These are phyloP conservation scores for Seriola dumerili DNA, from an alignment of 2,113 vertebrate genomes.

Conservation along the genomic window DNA sequence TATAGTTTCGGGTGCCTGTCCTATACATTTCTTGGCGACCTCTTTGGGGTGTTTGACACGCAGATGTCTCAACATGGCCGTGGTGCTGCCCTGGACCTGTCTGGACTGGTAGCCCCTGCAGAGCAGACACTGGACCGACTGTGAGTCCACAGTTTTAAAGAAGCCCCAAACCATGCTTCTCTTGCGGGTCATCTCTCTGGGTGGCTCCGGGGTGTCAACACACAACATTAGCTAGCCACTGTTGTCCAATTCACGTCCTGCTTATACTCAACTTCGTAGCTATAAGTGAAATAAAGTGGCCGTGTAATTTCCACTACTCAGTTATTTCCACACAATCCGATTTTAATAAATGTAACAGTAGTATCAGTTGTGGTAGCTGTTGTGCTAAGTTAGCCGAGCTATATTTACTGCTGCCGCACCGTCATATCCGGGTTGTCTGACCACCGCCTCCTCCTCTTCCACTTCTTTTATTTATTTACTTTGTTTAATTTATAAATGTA, in stretches of 20 bases:
- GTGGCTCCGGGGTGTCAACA: not conserved
- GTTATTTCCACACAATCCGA: not conserved
- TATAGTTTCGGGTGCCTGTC: not conserved
- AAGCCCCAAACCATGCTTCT: constrained; percentile 74
- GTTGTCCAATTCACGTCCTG: not conserved
- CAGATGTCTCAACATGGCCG: constrained; percentile 75
- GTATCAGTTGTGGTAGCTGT: not conserved
- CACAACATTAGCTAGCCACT: not conserved
- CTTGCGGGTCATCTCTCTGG: constrained; percentile 60
- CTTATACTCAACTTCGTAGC: not conserved
- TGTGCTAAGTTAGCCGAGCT: not conserved
- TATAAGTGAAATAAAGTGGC: not conserved
- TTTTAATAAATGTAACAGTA: not conserved
- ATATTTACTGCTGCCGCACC: not conserved
- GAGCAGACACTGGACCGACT: constrained; percentile 67
- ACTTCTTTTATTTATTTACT: not conserved
- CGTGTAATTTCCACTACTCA: not conserved
- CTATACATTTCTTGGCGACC: constrained; percentile 37
- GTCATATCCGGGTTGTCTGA: not conserved
- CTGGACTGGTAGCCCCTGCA: constrained; percentile 55
- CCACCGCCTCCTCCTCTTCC: not conserved
- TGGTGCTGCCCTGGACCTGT: constrained; percentile 67
- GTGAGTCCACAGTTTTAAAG: constrained; percentile 59
- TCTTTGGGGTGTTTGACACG: constrained; percentile 68
- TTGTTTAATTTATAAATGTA: not conserved